Conservation (phyloP, 2,797 vertebrate species). For the Trachops cirrhosus region DNA sequence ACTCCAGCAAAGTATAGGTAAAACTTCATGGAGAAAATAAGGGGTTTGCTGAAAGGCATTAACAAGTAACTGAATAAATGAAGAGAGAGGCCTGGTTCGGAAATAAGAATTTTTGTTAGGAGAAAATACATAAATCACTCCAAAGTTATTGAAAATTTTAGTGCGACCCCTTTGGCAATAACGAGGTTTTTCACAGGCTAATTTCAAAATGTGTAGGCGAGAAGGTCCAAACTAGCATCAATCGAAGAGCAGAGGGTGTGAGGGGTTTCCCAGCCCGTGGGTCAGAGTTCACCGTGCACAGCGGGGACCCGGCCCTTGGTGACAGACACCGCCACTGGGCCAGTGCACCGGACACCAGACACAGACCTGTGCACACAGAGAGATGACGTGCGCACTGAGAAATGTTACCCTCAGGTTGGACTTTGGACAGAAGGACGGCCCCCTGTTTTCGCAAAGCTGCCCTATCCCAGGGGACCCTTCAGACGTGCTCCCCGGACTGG, state of each 20-base stretch:
- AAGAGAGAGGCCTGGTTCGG: background rate
- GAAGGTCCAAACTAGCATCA: fast-evolving
- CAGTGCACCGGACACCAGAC: no score
- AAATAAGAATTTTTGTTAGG: background rate
- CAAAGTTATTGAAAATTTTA: background rate
- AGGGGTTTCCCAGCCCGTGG: fast-evolving
- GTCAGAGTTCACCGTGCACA: fast-evolving
- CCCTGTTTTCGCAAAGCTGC: fast-evolving
- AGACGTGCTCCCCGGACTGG: fast-evolving
- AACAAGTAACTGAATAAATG: background rate
- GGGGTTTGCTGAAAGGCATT: background rate
- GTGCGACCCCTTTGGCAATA: fast-evolving
- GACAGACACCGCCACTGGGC: no score
- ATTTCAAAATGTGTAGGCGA: background rate
- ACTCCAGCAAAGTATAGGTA: no score
- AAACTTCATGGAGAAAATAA: background rate
- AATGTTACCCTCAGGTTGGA: fast-evolving
- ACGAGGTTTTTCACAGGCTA: background rate
- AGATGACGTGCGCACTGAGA: background rate
- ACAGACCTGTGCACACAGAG: background rate
- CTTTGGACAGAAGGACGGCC: fast-evolving
- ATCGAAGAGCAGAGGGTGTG: no score
- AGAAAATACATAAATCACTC: background rate
- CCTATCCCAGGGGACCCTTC: fast-evolving
- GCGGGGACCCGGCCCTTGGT: fast-evolving